Evolutionary conservation across 1,140 invertebrate species (phyloP).

Genomic region (Platorchestia sp.): DNA sequence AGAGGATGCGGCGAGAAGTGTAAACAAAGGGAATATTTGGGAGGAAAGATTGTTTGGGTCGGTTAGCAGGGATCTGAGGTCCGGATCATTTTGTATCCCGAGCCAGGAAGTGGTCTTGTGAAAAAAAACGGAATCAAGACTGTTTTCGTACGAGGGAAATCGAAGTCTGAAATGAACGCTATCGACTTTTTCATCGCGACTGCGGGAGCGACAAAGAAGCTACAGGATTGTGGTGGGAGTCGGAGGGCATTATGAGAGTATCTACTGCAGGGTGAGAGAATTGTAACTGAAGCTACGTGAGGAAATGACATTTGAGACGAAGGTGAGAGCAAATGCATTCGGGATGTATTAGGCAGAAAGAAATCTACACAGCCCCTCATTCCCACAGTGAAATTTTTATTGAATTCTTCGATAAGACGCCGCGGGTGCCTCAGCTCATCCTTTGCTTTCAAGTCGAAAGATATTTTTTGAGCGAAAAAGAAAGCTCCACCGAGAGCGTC

Average conservation of each 20-base stretch:
- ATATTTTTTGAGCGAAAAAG: neutral
- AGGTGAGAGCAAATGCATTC: neutral
- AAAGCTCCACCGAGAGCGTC: neutral
- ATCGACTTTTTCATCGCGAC: no score
- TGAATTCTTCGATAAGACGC: neutral
- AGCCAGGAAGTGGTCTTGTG: neutral
- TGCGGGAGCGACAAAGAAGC: neutral
- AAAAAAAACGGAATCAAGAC: neutral
- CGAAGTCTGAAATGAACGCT: neutral
- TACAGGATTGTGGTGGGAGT: neutral
- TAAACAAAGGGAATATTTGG: neutral
- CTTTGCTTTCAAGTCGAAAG: neutral
- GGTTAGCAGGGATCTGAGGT: neutral
- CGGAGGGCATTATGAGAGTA: neutral
- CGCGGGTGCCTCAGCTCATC: neutral
- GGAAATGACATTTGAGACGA: neutral
- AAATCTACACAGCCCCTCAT: neutral
- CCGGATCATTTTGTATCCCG: neutral
- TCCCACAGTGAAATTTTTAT: neutral
- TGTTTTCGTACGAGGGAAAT: neutral
- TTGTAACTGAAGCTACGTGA: no score
- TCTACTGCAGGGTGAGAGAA: neutral
- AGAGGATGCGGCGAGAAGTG: neutral
- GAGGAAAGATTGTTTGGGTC: neutral
- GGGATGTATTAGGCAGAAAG: neutral